phyloP scores from a whole-genome alignment of 2,797 vertebrate species.

The Helostoma temminkii region DNA sequence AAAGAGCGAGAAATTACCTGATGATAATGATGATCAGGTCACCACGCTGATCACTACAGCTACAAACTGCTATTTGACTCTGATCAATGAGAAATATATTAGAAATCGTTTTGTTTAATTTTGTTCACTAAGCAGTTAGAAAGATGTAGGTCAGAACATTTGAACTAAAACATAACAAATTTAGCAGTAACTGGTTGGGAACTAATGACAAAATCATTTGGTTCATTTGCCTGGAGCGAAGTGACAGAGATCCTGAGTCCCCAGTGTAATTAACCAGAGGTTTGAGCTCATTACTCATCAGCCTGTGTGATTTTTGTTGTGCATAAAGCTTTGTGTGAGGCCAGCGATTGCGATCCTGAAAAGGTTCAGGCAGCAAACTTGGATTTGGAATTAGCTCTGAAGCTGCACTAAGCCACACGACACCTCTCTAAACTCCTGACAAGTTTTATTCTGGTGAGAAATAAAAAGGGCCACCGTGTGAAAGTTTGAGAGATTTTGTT shows the following conservation, averaged over 20 bases:
- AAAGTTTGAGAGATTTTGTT: conserved; percentile 33
- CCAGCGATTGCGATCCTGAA: conserved; percentile 37
- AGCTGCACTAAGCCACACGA: conserved; percentile 46
- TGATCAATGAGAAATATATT: conserved; percentile 17
- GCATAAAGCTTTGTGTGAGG: conserved; percentile 50
- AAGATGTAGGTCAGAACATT: conserved; percentile 9
- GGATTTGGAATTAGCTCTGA: conserved; percentile 59
- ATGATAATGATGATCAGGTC: background rate
- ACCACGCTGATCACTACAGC: background rate
- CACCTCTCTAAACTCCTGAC: conserved; percentile 35
- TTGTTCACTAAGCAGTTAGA: conserved; percentile 10
- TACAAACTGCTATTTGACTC: background rate
- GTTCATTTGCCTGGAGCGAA: conserved; percentile 54
- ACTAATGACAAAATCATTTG: conserved; percentile 57
- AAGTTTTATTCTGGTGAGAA: conserved; percentile 43
- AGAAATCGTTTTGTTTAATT: background rate
- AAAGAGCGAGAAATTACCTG: background rate
- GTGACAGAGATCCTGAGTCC: conserved; percentile 51
- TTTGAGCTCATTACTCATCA: conserved; percentile 61
- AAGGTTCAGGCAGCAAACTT: conserved; percentile 48
- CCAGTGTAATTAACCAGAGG: conserved; percentile 63
- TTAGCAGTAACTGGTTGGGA: conserved; percentile 15
- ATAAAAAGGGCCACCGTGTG: conserved; percentile 35
- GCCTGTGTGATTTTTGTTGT: conserved; percentile 32
- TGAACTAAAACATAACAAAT: conserved; percentile 24